Conservation (phyloP, 2,797 vertebrate species). For the Gadopsis bispinosus region DNA sequence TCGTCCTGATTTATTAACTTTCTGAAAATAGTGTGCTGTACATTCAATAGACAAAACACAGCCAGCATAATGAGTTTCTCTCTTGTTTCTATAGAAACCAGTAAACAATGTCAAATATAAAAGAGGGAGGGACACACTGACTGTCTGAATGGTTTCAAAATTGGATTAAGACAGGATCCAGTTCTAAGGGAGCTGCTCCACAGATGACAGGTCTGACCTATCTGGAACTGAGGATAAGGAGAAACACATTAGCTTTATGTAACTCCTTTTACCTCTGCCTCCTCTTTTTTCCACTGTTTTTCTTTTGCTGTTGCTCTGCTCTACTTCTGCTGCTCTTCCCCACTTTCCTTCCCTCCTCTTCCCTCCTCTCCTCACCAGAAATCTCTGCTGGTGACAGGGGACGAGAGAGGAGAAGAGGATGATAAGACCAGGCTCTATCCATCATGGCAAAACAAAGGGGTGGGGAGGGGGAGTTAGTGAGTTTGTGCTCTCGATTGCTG, state of each 20-base stretch:
- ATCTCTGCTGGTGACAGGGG: slow-evolving; percentile 43
- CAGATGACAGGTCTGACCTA: slow-evolving; percentile 6
- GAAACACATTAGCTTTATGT: not conserved
- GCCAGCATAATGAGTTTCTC: not conserved
- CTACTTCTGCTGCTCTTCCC: slow-evolving; percentile 7
- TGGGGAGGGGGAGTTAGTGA: slow-evolving; percentile 30
- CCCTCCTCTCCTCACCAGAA: slow-evolving; percentile 23
- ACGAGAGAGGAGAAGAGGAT: slow-evolving; percentile 45
- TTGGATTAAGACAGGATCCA: not conserved
- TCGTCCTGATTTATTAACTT: not conserved
- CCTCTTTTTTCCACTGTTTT: not conserved
- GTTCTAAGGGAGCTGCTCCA: not conserved
- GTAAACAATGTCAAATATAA: not conserved
- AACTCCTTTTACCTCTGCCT: not conserved
- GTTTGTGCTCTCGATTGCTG: slow-evolving; percentile 50
- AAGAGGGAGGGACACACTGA: not conserved
- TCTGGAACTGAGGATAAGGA: not conserved
- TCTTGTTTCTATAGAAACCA: not conserved
- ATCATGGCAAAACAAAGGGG: slow-evolving; percentile 47
- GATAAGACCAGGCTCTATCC: slow-evolving; percentile 56
- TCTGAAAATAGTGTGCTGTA: not conserved
- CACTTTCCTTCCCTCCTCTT: slow-evolving; percentile 15
- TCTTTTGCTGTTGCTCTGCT: not conserved
- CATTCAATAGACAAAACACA: not conserved
- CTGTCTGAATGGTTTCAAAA: not conserved